Base-by-base conservation (phyloP, 2,113 vertebrate genomes). In the Anarrhichthys ocellatus region DNA sequence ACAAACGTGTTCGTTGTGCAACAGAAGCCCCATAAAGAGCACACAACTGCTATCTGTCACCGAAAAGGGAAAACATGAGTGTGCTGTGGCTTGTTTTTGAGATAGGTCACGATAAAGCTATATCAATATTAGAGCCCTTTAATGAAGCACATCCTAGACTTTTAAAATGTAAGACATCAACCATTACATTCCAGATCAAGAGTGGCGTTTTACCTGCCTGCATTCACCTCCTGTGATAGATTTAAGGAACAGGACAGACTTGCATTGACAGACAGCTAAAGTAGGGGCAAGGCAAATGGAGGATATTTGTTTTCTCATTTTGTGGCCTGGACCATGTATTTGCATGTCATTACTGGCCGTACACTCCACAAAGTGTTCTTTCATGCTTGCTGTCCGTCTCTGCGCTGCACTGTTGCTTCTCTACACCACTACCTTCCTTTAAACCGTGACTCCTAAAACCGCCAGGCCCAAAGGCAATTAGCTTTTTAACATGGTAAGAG, bases 281-380 rank as follows among this genome's bases (percentile, higher is more conserved):
- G 79, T 73, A 89, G 90, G 74, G 75, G 86, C 78, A 88, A 81
- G 83, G 82, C 84, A 89, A 92, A 92, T 40, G 81, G 46, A 76
- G 86, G 90, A 93, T 94, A 91, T 95, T 94, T 95, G 89, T 93
- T 84, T 87, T 93, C 88, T 92, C 85, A 91, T 93, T 93, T 95
- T 93, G 94, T 88, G 93, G 93, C 89, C 90, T 91, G 84, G 71
- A 84, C 78, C 88, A 85, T 88, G 85, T 94, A 88, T 95, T 94
- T 95, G 91, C 93, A 88, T 92, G 90, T 91, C 89, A 92, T 95
- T 95, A 93, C 89, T 83, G 84, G 88, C 69, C 84, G 61, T 20
- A 20, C 61, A 2, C 65, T 80, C 75, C 88, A 95, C 93, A 95
- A 89, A 90, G 93, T 83, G 73, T 81, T 67, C 91, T 94, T 95